phyloP scores from a whole-genome alignment of 2,113 vertebrate genomes.

The Chunga burmeisteri region DNA sequence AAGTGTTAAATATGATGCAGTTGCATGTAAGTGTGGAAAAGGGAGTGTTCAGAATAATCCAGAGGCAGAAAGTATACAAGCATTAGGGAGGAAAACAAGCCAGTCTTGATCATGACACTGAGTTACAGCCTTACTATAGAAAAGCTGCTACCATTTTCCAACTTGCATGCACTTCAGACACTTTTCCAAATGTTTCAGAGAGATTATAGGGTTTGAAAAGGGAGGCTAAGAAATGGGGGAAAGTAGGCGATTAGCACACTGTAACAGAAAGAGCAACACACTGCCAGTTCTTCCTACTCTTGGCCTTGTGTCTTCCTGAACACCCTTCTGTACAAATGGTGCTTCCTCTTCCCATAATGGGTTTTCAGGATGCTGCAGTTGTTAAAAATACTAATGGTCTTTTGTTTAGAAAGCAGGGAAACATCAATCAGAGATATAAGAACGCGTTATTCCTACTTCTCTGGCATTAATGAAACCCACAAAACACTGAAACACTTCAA shows the following conservation, averaged over 20 bases:
- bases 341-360: neutral
- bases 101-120: neutral
- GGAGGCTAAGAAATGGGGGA: neutral
- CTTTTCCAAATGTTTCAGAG: neutral
- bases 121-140: neutral
- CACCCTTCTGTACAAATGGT: neutral
- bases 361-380: neutral
- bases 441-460: neutral
- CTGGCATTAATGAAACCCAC: neutral
- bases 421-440: neutral
- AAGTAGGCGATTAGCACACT: neutral
- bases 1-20: neutral
- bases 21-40: neutral
- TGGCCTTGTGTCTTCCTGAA: neutral
- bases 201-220: neutral
- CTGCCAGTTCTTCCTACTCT: neutral
- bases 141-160: neutral
- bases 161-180: neutral
- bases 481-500: constrained; percentile 3
- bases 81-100: neutral
- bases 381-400: neutral
- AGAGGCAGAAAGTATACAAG: neutral
- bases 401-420: neutral
- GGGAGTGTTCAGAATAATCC: neutral
- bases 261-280: neutral